phyloP scores from a whole-genome alignment of 2,113 vertebrate genomes.

The Centropus unirufus region DNA sequence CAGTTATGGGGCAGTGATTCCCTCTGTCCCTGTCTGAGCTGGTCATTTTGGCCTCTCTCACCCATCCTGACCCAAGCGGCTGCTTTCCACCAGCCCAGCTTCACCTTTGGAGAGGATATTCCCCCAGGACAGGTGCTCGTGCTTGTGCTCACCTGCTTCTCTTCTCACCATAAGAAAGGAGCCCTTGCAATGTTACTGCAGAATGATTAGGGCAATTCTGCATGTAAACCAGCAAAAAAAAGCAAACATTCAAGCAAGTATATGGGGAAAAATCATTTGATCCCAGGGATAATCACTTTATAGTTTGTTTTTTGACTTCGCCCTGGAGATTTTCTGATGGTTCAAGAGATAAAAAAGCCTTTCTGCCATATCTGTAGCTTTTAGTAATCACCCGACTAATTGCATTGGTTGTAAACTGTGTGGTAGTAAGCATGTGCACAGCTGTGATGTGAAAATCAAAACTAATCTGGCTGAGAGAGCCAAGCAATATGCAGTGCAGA shows the following conservation, averaged over 20 bases:
- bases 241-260: neutral
- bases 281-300: neutral
- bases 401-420: neutral
- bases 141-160: neutral
- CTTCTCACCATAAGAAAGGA: neutral
- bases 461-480: neutral
- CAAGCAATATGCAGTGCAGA: slow-evolving; percentile 2
- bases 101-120: fast-evolving
- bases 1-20: neutral
- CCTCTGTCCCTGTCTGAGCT: neutral
- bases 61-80: neutral
- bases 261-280: fast-evolving
- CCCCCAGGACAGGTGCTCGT: neutral
- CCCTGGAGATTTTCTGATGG: neutral
- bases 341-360: neutral
- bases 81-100: neutral
- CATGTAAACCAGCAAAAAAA: neutral
- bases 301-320: neutral
- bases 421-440: neutral
- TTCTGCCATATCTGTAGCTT: neutral
- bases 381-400: neutral
- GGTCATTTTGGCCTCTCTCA: neutral
- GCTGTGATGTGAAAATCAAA: neutral
- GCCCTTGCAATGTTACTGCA: neutral
- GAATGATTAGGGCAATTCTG: neutral